Evolutionary conservation across 1,140 invertebrate genomes (phyloP).

Genomic region (Trypoxylus dichotomus): DNA sequence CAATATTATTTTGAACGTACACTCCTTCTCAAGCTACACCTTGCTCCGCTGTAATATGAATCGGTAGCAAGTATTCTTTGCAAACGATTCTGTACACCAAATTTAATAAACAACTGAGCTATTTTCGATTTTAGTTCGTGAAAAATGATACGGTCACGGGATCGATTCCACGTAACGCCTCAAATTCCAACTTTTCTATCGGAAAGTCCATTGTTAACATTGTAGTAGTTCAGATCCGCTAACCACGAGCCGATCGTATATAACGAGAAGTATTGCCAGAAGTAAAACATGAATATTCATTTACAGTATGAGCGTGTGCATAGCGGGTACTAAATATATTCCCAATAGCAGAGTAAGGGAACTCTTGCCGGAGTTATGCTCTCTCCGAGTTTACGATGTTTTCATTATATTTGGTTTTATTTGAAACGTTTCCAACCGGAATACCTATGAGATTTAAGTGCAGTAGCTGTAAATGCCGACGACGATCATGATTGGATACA

Average conservation of each 20-base stretch:
- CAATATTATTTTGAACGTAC: no score
- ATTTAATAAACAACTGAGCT: no score
- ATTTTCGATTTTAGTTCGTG: background rate
- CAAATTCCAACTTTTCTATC: background rate
- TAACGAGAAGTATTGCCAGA: conserved; percentile 18
- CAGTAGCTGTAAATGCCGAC: background rate
- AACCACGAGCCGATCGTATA: conserved; percentile 14
- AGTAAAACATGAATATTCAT: conserved; percentile 25
- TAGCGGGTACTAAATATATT: background rate
- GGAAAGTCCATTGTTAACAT: conserved; percentile 2
- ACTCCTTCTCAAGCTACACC: no score
- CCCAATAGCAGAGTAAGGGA: conserved; percentile 13
- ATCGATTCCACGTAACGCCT: background rate
- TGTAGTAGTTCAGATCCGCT: conserved; percentile 2
- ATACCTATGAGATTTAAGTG: background rate
- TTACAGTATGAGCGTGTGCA: background rate
- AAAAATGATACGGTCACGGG: background rate
- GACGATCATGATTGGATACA: background rate
- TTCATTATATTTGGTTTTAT: conserved; percentile 17
- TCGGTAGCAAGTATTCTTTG: no score
- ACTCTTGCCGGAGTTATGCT: conserved; percentile 17
- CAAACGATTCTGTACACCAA: no score
- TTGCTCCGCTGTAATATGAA: no score
- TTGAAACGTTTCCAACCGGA: conserved; percentile 1
- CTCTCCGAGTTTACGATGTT: conserved; percentile 12